Conservation (phyloP, 2,797 vertebrate genomes). For the Catharus ustulatus region DNA sequence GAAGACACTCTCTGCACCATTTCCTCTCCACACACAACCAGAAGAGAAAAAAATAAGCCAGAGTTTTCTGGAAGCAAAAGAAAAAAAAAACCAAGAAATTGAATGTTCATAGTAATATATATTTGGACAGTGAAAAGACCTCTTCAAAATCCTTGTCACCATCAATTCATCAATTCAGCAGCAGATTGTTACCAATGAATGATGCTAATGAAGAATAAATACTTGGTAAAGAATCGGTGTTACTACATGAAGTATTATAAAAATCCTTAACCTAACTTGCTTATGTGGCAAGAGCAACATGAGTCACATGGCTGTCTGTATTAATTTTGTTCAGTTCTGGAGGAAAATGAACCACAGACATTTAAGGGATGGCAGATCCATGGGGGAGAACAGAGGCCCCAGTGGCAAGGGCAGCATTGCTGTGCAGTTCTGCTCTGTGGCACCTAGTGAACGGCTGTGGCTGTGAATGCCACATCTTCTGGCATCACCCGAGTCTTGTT, state of each 20-base stretch:
- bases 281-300: neutral
- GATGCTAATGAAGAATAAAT: neutral
- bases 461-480: rapidly evolving
- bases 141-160: neutral
- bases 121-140: neutral
- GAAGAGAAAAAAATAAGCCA: neutral
- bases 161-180: neutral
- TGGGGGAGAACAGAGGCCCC: neutral
- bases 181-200: neutral
- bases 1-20: rapidly evolving
- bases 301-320: neutral
- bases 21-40: rapidly evolving
- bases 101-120: neutral
- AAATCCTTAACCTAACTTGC: neutral
- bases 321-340: neutral
- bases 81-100: neutral
- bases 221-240: rapidly evolving
- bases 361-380: neutral
- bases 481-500: neutral
- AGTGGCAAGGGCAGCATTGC: neutral
- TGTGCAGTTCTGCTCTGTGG: neutral
- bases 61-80: neutral
- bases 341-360: neutral
- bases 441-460: rapidly evolving
- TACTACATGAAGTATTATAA: neutral